Base-by-base conservation (phyloP, 2,888 invertebrate genomes). In the Pachydiplax longipennis region DNA sequence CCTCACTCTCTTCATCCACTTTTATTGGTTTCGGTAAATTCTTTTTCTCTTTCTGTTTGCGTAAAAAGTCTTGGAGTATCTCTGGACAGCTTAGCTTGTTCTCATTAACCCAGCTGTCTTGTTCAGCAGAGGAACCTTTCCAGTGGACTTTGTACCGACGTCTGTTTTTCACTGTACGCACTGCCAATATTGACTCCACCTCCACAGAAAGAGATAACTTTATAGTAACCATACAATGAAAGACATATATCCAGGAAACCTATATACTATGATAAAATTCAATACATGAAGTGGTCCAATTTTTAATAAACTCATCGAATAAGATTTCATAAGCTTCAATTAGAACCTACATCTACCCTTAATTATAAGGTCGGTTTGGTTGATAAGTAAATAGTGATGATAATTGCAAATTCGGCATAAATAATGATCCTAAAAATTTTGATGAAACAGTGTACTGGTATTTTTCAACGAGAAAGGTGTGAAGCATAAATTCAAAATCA, bases 71-170 rank as follows among this genome's bases (percentile, higher is more conserved):
- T 18, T 95, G 95, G 22, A 97, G 96, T 65, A 97, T 93, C 65
- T 96, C 96, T 1, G 96, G 95, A 93, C 97, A 97, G 91, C 96
- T 96, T 0, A 97, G 93, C 13, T 96, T 96, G 80, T 95, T 95
- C 92, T 96, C 96, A 10, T 96, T 96, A 93, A 97, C 97, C 97
- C 97, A 97, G 0, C 97, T 96, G 92, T 97, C 97, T 91, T 95
- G 95, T 80, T 96, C 95, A 87, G 96, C 95, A 91, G 95, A 95
- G 92, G 97, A 97, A 0, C 97, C 97, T 93, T 97, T 97, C 97
- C 97, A 97, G 92, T 97, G 95, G 73, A 97, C 96, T 65, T 96
- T 94, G 93, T 96, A 97, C 92, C 96, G 96, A 1, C 95, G 94
- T 90, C 96, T 95, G 2, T 97, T 96, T 92, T 95, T 96, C 13